phyloP scores from a whole-genome alignment of 1,140 invertebrate species.

The Meloidogyne floridensis region DNA sequence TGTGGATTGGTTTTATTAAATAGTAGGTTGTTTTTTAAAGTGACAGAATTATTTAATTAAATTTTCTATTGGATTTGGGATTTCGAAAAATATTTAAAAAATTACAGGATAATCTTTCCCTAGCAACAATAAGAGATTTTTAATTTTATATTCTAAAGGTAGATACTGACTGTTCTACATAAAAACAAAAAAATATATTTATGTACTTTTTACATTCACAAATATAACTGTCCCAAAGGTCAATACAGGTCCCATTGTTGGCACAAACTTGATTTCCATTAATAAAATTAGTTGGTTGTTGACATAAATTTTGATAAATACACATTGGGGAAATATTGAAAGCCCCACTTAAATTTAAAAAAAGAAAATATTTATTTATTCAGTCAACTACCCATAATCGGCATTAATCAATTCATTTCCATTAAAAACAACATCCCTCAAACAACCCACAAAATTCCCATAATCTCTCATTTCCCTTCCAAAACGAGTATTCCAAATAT shows the following conservation, averaged over 20 bases:
- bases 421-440: conserved; percentile 36
- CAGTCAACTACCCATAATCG: conserved; percentile 19
- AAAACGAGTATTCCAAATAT: conserved; percentile 28
- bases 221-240: conserved; percentile 82
- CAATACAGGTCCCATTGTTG: conserved; percentile 81
- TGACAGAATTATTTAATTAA: no score
- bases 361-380: background rate
- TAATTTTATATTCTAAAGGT: no score
- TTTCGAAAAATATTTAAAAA: no score
- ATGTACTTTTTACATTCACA: conserved; percentile 79
- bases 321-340: conserved; percentile 33
- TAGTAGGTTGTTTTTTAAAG: no score
- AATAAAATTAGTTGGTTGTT: background rate
- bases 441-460: conserved; percentile 31
- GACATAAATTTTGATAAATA: conserved; percentile 30
- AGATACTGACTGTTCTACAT: no score
- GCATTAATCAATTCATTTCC: background rate
- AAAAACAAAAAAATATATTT: no score
- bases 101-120: no score
- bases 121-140: no score
- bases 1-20: no score
- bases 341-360: conserved; percentile 18
- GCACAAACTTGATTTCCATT: conserved; percentile 70
- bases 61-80: no score
- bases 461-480: conserved; percentile 14